Percentiles rank a stretch among this genome's conserved stretches.
Conservation (phyloP, 2,888 invertebrate genomes). For the Caenorhabditis japonica region DNA sequence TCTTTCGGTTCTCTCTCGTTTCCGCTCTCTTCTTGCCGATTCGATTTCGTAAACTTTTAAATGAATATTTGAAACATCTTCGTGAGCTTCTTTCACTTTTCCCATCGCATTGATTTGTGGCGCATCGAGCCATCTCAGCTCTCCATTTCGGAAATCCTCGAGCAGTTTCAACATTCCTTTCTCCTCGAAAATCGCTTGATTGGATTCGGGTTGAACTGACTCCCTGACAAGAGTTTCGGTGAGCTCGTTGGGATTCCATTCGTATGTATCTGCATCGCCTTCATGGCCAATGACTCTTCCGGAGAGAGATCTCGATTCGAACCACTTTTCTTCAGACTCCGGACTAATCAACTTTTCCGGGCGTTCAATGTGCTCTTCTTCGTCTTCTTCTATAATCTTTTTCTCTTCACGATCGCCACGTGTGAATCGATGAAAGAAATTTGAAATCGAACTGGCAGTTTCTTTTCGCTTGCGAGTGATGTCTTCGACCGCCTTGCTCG, state of each 20-base stretch:
- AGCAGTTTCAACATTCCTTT: slow-evolving; percentile 50
- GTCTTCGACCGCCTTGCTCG: slow-evolving; percentile 58
- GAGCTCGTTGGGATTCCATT: slow-evolving; percentile 57
- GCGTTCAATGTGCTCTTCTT: slow-evolving; percentile 50
- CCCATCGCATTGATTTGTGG: slow-evolving; percentile 57
- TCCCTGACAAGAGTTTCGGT: slow-evolving; percentile 57
- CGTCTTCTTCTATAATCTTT: slow-evolving; percentile 53
- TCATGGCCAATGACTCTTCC: slow-evolving; percentile 52
- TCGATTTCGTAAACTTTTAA: slow-evolving; percentile 50
- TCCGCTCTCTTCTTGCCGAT: slow-evolving; percentile 20
- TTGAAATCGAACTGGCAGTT: slow-evolving; percentile 58
- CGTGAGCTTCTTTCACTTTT: slow-evolving; percentile 59
- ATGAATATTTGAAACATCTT: slow-evolving; percentile 59
- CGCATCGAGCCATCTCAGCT: slow-evolving; percentile 55
- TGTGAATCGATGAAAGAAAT: slow-evolving; percentile 64
- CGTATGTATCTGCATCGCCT: slow-evolving; percentile 53
- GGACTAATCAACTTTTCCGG: slow-evolving; percentile 55
- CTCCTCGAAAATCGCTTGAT: slow-evolving; percentile 37
- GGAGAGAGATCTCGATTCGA: slow-evolving; percentile 31
- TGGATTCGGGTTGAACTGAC: slow-evolving; percentile 18
- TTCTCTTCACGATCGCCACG: slow-evolving; percentile 61
- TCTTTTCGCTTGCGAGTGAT: slow-evolving; percentile 55
- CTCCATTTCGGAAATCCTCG: slow-evolving; percentile 62
- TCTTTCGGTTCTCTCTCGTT: background rate
- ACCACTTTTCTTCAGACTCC: slow-evolving; percentile 52